phyloP scores from a whole-genome alignment of 2,797 vertebrate genomes.

The Ibycter americanus region DNA sequence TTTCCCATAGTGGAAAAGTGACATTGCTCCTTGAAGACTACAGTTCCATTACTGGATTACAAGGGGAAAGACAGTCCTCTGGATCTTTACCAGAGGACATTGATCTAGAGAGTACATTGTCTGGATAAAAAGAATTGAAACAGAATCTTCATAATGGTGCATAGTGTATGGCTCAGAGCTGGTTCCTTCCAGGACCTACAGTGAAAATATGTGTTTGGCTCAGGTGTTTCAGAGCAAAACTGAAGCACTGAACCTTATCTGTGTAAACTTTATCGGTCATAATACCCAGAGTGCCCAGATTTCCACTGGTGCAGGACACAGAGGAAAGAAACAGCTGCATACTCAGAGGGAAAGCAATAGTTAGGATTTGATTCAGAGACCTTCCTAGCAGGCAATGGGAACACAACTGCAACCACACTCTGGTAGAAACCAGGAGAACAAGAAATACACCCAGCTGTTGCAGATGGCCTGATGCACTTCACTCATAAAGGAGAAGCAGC shows the following conservation, averaged over 20 bases:
- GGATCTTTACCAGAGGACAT: not conserved
- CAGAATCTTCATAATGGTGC: not conserved
- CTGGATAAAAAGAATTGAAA: not conserved
- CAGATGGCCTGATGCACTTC: too few relatives aligned
- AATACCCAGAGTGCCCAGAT: not conserved
- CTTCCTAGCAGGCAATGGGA: not conserved
- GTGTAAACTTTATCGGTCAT: not conserved
- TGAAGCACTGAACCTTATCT: not conserved
- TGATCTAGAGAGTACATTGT: not conserved
- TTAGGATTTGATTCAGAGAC: not conserved
- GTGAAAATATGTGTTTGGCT: not conserved
- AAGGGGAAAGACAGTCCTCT: not conserved
- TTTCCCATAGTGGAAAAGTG: not conserved
- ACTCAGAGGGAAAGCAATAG: not conserved
- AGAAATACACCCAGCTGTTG: not conserved
- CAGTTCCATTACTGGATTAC: not conserved
- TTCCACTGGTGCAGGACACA: not conserved
- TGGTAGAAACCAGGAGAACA: not conserved
- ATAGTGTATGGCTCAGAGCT: not conserved
- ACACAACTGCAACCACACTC: not conserved
- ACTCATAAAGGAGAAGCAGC: too few relatives aligned
- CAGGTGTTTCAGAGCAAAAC: not conserved
- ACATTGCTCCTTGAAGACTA: not conserved
- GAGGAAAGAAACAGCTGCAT: not conserved
- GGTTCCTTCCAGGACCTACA: not conserved